Base-by-base conservation (phyloP, 1,140 invertebrate genomes). In the Dendrolimus kikuchii region DNA sequence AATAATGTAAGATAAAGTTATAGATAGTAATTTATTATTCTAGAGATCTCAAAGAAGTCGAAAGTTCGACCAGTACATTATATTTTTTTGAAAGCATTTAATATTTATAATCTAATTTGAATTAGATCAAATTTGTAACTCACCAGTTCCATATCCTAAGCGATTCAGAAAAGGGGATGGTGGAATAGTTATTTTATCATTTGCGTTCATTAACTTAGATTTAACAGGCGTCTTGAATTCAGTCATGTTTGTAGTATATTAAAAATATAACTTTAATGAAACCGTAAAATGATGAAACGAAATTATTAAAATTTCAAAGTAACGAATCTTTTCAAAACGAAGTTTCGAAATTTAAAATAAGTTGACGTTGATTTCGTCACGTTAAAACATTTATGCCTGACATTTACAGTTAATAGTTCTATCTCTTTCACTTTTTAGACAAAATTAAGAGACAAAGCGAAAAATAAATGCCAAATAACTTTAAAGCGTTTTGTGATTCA, bases 111-210 rank as follows among this genome's bases (percentile, higher is more conserved):
- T 40, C 23, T 53, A 40, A 40, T 5, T 40, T 9, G 6, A n/a
- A 5, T 36, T 9, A 45, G 5, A 9, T 9, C n/a, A 44, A 38
- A 44, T 4, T 38, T 46, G 23, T 2, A 39, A 46, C 57, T 79
- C 89, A 94, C 93, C 93, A 66, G 92, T 93, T 47, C 93, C 93
- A 88, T 91, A 94, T 65, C 93, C 93, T 55, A 94, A 88, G 71
- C 90, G 80, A 66, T 92, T 88, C 53, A 94, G 73, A 73, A 89
- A 90, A 1, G 93, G 93, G 0, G 93, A 93, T 5, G 92, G 86
- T 7, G 93, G 93, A 47, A 88, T 83, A n/a, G 60, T 71, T 51
- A 84, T 83, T 55, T 68, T 82, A 38, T 80, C 80, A 44, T 60
- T 59, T 45, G 62, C 60, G 6, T 50, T 5, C 4, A 58, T n/a